Base-by-base conservation (phyloP, 2,888 invertebrate species). In the Alitta virens region DNA sequence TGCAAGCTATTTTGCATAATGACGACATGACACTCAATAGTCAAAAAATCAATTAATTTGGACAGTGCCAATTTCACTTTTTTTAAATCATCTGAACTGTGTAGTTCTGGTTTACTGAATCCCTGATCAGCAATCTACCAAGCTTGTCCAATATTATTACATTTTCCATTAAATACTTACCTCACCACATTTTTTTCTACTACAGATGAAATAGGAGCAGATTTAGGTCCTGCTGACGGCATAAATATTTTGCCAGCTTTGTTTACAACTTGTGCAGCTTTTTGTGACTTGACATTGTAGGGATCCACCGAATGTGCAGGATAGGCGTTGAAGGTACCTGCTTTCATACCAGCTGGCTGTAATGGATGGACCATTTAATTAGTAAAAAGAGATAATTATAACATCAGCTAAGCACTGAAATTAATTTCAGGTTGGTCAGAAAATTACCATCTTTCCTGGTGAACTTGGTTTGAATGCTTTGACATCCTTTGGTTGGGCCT, bases 321-420 rank as follows among this genome's bases (percentile, higher is more conserved):
- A 66, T 81, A 82, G 3, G 74, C 72, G 62, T 78, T 78, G 71
- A 82, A 81, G 58, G 80, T 80, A 27, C 82, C 82, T 54, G 78
- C 75, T 66, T 79, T 78, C 66, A 74, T 72, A 33, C 81, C 81
- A 62, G 75, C 81, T 65, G 78, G 74, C 81, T 81, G 68, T 5
- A 49, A 57, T 2, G 18, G 2, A 38, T 12, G 12, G 33, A 33
- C n/a, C n/a, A n/a, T n/a, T n/a, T n/a, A n/a, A n/a, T n/a, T n/a
- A n/a, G n/a, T n/a, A n/a, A n/a, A n/a, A n/a, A n/a, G n/a, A n/a
- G n/a, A n/a, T n/a, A n/a, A n/a, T n/a, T n/a, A n/a, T n/a, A n/a
- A n/a, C n/a, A n/a, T n/a, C n/a, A n/a, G n/a, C n/a, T n/a, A n/a
- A n/a, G n/a, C n/a, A n/a, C n/a, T n/a, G n/a, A n/a, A n/a, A n/a